Evolutionary conservation across 2,888 invertebrate species (phyloP), one percentile per base, ranked within the genome.

Genomic region (Prosopocoilus inquinatus): DNA sequence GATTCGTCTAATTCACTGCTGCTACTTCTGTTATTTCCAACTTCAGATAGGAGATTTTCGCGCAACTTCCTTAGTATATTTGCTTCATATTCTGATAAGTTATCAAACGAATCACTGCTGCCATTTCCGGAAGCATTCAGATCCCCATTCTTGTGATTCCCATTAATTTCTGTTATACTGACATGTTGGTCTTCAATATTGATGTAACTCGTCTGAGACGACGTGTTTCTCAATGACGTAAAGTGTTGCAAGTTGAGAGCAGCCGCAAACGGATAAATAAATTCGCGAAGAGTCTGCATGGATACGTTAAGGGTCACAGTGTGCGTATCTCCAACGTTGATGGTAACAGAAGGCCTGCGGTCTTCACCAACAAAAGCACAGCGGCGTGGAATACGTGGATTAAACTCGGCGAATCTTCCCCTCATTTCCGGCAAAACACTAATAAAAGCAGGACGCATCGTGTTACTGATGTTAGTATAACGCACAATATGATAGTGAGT

Each of bases 401-500:
- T 50, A 45, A 56, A 56, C 28, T 46, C 39, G 4, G 48, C 35
- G 15, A 47, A 56, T 43, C 44, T 43, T 9, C 49, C 54, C 13
- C 44, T 52, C 5, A 28, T 28, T 28, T 28, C 20, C 39, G 48
- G 32, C 32, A 50, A 51, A 41, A 58, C 36, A 16, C 66, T 67
- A 43, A 73, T 58, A 49, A 75, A 60, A 47, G 63, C 50, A 33
- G 76, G 75, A 16, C 69, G 68, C 61, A 66, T 65, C 38, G 64
- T 62, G 53, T 62, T 59, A 47, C 71, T 64, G 12, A 69, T 64
- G 47, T 71, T 62, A 34, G 62, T 67, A 48, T 68, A 61, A 44
- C 66, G 73, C 11, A 66, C 75, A 57, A 76, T 67, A 61, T 78
- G 78, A 67, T 70, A 78, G 60, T 78, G 78, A 33, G 64, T 64